Conservation (phyloP, 2,888 invertebrate genomes). For the Galeruca laticollis region DNA sequence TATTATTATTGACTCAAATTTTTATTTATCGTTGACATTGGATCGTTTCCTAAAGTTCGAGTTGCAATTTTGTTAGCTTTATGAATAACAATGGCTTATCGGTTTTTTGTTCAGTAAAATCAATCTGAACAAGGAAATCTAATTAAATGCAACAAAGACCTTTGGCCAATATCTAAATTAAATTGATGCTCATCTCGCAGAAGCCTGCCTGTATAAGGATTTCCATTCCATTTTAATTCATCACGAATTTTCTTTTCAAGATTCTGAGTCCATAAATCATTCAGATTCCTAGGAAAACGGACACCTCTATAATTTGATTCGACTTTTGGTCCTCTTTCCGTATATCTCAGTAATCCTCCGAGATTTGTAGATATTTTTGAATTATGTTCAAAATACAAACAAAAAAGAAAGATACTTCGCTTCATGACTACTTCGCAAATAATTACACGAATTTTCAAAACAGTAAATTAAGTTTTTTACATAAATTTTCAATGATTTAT, state of each 20-base stretch:
- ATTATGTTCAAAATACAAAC: no score
- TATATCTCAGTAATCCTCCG: no score
- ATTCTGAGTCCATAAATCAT: slow-evolving; percentile 24
- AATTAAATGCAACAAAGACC: slow-evolving; percentile 40
- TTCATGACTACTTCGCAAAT: no score
- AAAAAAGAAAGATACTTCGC: no score
- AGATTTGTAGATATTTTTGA: no score
- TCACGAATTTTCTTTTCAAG: slow-evolving; percentile 32
- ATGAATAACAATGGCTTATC: slow-evolving; percentile 18
- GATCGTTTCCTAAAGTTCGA: background rate
- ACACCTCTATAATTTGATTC: background rate
- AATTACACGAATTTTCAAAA: no score
- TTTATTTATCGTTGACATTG: background rate
- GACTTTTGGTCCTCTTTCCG: background rate
- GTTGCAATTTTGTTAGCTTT: background rate
- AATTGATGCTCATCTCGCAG: slow-evolving; percentile 35
- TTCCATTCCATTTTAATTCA: slow-evolving; percentile 38
- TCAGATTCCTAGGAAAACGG: slow-evolving; percentile 15
- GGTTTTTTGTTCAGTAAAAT: slow-evolving; percentile 31
- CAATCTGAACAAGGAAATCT: slow-evolving; percentile 36
- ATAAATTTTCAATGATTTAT: no score
- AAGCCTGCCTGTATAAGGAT: slow-evolving; percentile 33
- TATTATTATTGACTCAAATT: background rate
- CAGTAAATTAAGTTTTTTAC: no score
- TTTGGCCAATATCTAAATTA: slow-evolving; percentile 41